These are phyloP conservation scores for Drosophila acutilabella DNA, from an alignment of 2,888 invertebrate genomes.

Conservation along the genomic window DNA sequence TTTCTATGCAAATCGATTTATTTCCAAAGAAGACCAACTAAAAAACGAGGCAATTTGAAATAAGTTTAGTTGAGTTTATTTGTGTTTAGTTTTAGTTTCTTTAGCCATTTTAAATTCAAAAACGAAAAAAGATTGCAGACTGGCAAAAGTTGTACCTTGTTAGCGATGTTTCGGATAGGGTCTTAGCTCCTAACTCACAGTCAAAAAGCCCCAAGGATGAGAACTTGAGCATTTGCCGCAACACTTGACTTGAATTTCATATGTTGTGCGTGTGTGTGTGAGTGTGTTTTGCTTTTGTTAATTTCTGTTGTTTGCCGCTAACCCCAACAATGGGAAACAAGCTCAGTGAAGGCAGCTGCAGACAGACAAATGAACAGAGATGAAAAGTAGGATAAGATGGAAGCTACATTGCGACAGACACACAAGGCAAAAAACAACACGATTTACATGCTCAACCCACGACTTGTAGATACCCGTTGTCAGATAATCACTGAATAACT, in stretches of 20 bases:
- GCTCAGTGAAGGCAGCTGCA: slow-evolving; percentile 32
- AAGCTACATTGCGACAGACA: slow-evolving; percentile 32
- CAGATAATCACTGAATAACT: too few relatives aligned
- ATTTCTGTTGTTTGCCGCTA: slow-evolving; percentile 77
- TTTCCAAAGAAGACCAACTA: not conserved
- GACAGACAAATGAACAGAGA: slow-evolving; percentile 45
- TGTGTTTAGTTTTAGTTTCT: not conserved
- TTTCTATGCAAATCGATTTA: slow-evolving; percentile 3
- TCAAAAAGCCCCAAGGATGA: slow-evolving; percentile 10
- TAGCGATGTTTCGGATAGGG: slow-evolving; percentile 11
- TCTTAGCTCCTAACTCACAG: slow-evolving; percentile 7
- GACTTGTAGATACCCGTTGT: not conserved
- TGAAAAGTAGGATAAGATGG: slow-evolving; percentile 48
- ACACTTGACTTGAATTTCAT: slow-evolving; percentile 74
- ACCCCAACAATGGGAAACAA: slow-evolving; percentile 63
- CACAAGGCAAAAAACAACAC: not conserved
- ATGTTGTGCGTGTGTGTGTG: slow-evolving; percentile 25
- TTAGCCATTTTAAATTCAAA: not conserved
- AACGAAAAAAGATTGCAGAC: not conserved
- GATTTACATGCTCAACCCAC: not conserved
- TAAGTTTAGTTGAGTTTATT: not conserved
- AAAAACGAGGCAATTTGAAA: not conserved
- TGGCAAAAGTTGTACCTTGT: slow-evolving; percentile 12
- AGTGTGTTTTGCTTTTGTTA: slow-evolving; percentile 72
- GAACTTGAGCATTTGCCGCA: slow-evolving; percentile 65